Base-by-base conservation (phyloP, 2,888 invertebrate genomes). In the Byasa hedistus region DNA sequence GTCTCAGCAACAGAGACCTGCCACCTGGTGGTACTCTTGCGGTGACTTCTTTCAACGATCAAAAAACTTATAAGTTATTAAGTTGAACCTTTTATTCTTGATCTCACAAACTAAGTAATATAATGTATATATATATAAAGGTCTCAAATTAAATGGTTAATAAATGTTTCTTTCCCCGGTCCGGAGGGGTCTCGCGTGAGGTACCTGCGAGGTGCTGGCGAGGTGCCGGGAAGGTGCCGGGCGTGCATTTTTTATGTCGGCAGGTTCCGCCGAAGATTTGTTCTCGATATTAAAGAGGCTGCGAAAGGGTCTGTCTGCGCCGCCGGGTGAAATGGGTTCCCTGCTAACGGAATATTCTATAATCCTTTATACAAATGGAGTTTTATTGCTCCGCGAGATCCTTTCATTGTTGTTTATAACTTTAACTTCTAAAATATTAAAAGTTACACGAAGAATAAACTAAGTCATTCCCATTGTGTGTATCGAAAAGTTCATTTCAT, bases 251-350 rank as follows among this genome's bases (percentile, higher is more conserved):
- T 66, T 66, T 63, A 66, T 66, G 58, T 48, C 22, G 27, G 15
- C 22, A 55, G 58, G 66, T 58, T 58, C 54, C 55, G 55, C 54
- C 39, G 62, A 58, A 66, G 57, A 66, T 66, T 66, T 62, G 66
- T 62, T 54, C 66, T n/a, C 52, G 61, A 61, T 66, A 66, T 66
- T 66, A 66, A 65, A 66, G 62, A 66, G 59, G 19, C 55, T 56
- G 65, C 55, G 62, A 66, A 66, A 55, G 59, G 57, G 36, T 36
- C 58, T 58, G 62, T 59, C 66, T 58, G n/a, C 62, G 58, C 27
- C n/a, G 22, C 57, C 51, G 22, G 51, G 61, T 57, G 57, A 66
- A 66, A 66, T 61, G 61, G 61, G 51, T 52, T 57, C n/a, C 5
- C 36, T 48, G 24, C 52, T 52, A 61, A 61, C 65, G 36, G 65